Evolutionary conservation across 92 coral and sea anemone species (phyloP).

Genomic region (Hydrozoanthus gracilis): DNA sequence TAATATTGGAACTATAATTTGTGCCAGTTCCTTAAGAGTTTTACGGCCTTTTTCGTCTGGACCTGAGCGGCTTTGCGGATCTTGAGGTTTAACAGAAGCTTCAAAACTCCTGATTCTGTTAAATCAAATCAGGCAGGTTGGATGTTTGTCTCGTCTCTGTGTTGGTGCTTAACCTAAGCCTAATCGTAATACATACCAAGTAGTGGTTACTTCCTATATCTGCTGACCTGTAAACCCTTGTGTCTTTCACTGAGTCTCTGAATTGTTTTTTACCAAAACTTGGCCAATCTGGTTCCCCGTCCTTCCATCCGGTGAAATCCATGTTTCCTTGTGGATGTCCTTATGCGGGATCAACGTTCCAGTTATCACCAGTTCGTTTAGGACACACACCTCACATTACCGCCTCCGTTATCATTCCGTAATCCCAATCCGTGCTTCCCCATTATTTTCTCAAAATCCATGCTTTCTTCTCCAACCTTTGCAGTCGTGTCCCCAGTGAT

Average conservation of each 20-base stretch:
- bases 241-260: constrained; percentile 59
- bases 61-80: too few species aligned
- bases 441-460: too few species aligned
- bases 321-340: too few species aligned
- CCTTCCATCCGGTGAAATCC: too few species aligned
- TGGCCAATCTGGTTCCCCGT: constrained; percentile 51
- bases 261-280: constrained; percentile 44
- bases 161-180: background rate
- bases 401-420: background rate
- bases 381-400: background rate
- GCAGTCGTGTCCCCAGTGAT: too few species aligned
- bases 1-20: constrained; percentile 16
- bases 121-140: too few species aligned
- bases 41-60: too few species aligned
- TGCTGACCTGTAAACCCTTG: constrained; percentile 60
- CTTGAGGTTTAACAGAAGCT: too few species aligned
- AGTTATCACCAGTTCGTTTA: constrained; percentile 29
- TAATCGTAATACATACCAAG: background rate
- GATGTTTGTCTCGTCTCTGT: too few species aligned
- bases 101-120: too few species aligned
- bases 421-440: background rate
- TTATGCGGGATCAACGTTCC: background rate
- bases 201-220: constrained; percentile 63
- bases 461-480: too few species aligned
- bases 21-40: too few species aligned